These are phyloP conservation scores for Pseudomyrmex sp. DNA, from an alignment of 1,140 invertebrate species.

Conservation along the genomic window DNA sequence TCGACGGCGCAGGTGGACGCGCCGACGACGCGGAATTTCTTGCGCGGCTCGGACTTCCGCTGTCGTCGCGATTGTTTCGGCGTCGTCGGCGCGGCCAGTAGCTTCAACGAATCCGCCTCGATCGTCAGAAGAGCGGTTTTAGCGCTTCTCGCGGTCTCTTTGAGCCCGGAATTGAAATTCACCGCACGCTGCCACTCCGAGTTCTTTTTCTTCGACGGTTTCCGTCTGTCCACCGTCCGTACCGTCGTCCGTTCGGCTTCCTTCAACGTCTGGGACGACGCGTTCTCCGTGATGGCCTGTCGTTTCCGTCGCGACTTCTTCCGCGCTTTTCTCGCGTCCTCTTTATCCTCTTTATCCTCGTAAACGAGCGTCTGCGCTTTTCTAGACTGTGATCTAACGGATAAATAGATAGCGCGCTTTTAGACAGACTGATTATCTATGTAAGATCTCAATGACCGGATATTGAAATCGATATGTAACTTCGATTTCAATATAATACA, in stretches of 20 bases:
- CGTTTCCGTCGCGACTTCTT: background rate
- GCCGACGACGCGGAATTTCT: slow-evolving; percentile 26
- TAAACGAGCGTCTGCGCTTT: slow-evolving; percentile 85
- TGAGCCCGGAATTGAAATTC: slow-evolving; percentile 59
- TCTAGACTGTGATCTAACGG: slow-evolving; percentile 85
- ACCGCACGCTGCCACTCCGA: slow-evolving; percentile 77
- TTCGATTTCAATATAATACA: too few relatives aligned
- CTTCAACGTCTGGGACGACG: slow-evolving; percentile 2
- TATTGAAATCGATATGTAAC: too few relatives aligned
- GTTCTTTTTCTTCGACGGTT: slow-evolving; percentile 85
- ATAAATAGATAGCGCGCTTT: too few relatives aligned
- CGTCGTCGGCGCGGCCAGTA: slow-evolving; percentile 36
- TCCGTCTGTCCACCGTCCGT: slow-evolving; percentile 71
- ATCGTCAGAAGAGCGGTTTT: slow-evolving; percentile 50
- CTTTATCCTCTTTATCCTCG: background rate
- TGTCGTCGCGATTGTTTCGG: slow-evolving; percentile 59
- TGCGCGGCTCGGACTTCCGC: slow-evolving; percentile 78
- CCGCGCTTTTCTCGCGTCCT: slow-evolving; percentile 1
- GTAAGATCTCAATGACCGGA: too few relatives aligned
- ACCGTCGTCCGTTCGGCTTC: slow-evolving; percentile 39
- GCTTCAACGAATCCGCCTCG: slow-evolving; percentile 70
- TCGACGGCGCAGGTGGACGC: slow-evolving; percentile 2
- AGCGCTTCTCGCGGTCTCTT: slow-evolving; percentile 35
- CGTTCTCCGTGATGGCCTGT: background rate
- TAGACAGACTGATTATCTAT: too few relatives aligned